phyloP scores from a whole-genome alignment of 2,113 vertebrate genomes.

The Daboia siamensis region DNA sequence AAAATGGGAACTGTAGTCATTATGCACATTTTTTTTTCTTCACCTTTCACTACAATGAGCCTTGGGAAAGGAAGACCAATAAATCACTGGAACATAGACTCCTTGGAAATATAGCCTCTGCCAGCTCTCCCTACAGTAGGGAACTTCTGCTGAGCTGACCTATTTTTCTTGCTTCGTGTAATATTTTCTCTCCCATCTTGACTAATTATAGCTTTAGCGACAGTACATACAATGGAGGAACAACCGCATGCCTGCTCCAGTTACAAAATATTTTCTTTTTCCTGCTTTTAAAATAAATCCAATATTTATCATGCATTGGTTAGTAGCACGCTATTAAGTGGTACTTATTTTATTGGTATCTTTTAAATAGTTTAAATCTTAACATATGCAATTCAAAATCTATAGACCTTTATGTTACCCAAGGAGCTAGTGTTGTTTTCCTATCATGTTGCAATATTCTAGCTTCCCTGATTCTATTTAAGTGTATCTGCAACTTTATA shows the following conservation, averaged over 20 bases:
- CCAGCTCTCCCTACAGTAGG: conserved; percentile 56
- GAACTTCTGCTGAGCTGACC: conserved; percentile 68
- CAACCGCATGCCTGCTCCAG: background rate
- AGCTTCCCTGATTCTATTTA: background rate
- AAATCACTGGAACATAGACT: conserved; percentile 52
- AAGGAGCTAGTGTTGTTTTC: background rate
- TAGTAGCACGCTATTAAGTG: background rate
- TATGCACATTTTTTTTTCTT: conserved; percentile 37
- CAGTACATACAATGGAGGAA: background rate
- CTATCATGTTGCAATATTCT: background rate
- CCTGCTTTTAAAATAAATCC: conserved; percentile 24
- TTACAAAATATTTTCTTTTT: background rate
- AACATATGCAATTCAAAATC: background rate
- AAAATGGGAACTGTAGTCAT: conserved; percentile 13
- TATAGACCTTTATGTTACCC: background rate
- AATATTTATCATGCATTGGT: conserved; percentile 29
- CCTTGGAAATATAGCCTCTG: conserved; percentile 37
- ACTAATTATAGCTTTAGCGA: conserved; percentile 69
- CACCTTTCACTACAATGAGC: conserved; percentile 19
- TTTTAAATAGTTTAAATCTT: background rate
- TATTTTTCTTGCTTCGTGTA: conserved; percentile 62
- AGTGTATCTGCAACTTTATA: background rate
- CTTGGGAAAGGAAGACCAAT: conserved; percentile 51
- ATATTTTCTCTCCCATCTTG: conserved; percentile 49
- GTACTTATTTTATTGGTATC: conserved; percentile 20